Evolutionary conservation across 2,888 invertebrate species (phyloP), one percentile per base, ranked within the genome.

Genomic region (Teleiodes luculella): DNA sequence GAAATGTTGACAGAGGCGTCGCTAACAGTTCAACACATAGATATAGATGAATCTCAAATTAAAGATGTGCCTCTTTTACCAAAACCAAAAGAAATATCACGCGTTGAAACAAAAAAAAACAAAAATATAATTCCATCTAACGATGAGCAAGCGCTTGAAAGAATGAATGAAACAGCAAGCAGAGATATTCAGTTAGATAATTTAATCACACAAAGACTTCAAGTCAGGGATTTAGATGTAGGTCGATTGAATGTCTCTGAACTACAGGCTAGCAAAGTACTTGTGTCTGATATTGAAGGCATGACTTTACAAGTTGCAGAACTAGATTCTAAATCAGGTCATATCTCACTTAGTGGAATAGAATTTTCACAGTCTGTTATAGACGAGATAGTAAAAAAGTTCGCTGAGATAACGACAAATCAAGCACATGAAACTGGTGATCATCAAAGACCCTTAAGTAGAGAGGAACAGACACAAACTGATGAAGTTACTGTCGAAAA

Each of bases 241-340:
- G 95, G 95, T 54, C 91, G 94, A 49, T 76, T 96, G 16, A 94
- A 93, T 60, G 96, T 96, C 0, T 93, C 94, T 55, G 95, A 95
- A 66, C 80, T 96, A 39, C 93, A 95, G 74, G 95, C 96, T 0
- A 93, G 93, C 53, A 95, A 94, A 75, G 94, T 96, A 58, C 89
- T 94, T 49, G 95, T 96, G 0, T 95, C 95, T 0, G 95, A 96
- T 76, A 92, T 96, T 57, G 95, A 96, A 69, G 94, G 95, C 5
- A 91, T 92, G 64, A 92, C 93, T 33, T 90, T 96, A 60, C 93
- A 92, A 59, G 92, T 95, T 0, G 91, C 93, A 49, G 95, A 96
- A 70, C 83, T 95, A 57, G 92, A 92, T 65, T 93, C 94, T 5
- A 93, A 92, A 70, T 92, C 92, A 0, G 94, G 94, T 0, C 92